These are phyloP conservation scores for Cloeon dipterum DNA, from an alignment of 2,888 invertebrate genomes.

Conservation along the genomic window DNA sequence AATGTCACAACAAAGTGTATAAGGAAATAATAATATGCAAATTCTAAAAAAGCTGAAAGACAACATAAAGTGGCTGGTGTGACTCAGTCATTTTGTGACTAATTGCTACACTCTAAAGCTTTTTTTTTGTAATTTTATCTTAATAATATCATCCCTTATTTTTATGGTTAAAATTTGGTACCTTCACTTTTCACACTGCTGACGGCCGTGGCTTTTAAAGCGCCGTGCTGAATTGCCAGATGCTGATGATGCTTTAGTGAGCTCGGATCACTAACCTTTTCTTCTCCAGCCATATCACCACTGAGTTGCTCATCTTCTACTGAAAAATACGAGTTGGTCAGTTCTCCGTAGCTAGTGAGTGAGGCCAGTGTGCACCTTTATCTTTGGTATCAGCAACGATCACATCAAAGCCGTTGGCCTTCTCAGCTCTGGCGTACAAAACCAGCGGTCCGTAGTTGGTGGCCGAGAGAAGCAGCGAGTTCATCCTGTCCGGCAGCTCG, in stretches of 20 bases:
- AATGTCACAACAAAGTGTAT: no score
- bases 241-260: neutral
- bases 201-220: no score
- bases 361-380: neutral
- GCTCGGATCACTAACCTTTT: neutral
- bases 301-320: neutral
- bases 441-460: conserved; percentile 14
- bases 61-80: no score
- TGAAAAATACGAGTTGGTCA: neutral
- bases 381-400: conserved; percentile 5
- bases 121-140: no score
- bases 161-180: no score
- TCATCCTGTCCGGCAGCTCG: conserved; percentile 11
- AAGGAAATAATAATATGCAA: no score
- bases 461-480: conserved; percentile 12
- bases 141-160: no score
- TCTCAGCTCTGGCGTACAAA: conserved; percentile 13
- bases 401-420: conserved; percentile 8
- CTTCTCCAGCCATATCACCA: neutral
- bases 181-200: no score
- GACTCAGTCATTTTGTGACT: no score
- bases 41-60: no score
- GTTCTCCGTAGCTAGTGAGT: neutral
- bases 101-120: no score
- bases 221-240: neutral